Conservation (phyloP, 2,888 invertebrate species). For the Anagyrus pseudococci region DNA sequence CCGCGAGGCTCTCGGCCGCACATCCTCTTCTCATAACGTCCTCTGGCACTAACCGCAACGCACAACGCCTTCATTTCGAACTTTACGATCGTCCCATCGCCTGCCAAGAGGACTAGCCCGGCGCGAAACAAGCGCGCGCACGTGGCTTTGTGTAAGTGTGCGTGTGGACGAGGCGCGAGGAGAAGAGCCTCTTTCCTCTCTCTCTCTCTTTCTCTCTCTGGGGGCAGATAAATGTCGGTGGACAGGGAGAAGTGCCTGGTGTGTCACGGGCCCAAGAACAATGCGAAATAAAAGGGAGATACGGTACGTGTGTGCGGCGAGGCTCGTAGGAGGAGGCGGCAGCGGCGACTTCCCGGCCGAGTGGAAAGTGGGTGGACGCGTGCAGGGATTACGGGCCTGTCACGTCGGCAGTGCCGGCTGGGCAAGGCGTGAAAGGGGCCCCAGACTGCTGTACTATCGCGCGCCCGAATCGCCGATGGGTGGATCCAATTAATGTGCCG, state of each 20-base stretch:
- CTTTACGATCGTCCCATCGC: conserved; percentile 36
- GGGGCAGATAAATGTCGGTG: conserved; percentile 48
- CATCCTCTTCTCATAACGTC: conserved; percentile 1
- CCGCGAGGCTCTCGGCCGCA: neutral
- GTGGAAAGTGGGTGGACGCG: conserved; percentile 40
- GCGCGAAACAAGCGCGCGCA: conserved; percentile 14
- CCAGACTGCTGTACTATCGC: conserved; percentile 5
- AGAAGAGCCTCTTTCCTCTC: no score
- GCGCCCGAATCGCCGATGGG: conserved; percentile 22
- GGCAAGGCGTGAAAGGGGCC: conserved; percentile 29
- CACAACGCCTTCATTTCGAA: conserved; percentile 32
- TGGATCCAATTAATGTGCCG: conserved; percentile 33
- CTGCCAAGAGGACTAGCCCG: conserved; percentile 12
- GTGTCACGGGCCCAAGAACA: conserved; percentile 23
- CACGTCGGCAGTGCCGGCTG: conserved; percentile 23
- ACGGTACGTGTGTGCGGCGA: conserved; percentile 2
- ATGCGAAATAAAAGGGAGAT: conserved; percentile 21
- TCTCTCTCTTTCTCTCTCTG: no score
- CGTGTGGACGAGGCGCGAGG: conserved; percentile 37
- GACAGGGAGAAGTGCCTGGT: conserved; percentile 25
- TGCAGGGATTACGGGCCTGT: conserved; percentile 37
- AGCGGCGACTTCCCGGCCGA: no score
- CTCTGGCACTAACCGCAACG: neutral
- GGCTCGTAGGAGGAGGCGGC: conserved; percentile 2
- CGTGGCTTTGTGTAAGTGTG: neutral